phyloP scores from a whole-genome alignment of 2,113 vertebrate genomes.

The Pterocles orientalis region DNA sequence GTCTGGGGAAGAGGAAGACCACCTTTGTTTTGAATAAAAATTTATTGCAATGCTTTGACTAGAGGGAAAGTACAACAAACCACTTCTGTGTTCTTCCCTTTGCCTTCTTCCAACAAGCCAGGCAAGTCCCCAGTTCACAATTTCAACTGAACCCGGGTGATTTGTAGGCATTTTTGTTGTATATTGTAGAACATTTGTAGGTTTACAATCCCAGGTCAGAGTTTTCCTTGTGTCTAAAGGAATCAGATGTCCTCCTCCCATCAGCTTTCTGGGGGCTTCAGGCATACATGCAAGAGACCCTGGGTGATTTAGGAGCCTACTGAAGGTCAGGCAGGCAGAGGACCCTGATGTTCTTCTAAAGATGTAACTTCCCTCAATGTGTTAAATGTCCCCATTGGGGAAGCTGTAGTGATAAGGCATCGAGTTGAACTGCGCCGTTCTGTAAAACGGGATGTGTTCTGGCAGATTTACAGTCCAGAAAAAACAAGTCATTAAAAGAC shows the following conservation, averaged over 20 bases:
- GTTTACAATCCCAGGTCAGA: not conserved
- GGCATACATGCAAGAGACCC: not conserved
- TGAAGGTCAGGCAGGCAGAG: not conserved
- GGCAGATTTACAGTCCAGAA: slow-evolving; percentile 2
- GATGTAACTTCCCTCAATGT: not conserved
- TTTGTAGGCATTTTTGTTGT: not conserved
- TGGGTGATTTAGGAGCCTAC: not conserved
- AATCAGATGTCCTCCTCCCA: not conserved
- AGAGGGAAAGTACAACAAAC: not conserved
- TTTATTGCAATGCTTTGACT: not conserved
- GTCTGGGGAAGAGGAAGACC: not conserved
- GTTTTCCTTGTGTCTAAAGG: not conserved
- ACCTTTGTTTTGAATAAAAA: not conserved
- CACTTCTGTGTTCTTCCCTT: not conserved
- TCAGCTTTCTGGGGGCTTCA: not conserved
- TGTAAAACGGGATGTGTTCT: not conserved
- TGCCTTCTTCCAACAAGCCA: not conserved
- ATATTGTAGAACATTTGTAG: not conserved
- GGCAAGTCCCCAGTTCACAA: not conserved
- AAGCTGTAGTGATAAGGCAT: not conserved
- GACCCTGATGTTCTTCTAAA: not conserved
- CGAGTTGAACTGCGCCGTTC: not conserved
- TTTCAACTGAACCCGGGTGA: not conserved
- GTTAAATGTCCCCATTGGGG: not conserved
- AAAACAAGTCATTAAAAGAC: slow-evolving; percentile 48